Base-by-base conservation (phyloP, 2,888 invertebrate genomes). In the Tenthredo distinguenda region DNA sequence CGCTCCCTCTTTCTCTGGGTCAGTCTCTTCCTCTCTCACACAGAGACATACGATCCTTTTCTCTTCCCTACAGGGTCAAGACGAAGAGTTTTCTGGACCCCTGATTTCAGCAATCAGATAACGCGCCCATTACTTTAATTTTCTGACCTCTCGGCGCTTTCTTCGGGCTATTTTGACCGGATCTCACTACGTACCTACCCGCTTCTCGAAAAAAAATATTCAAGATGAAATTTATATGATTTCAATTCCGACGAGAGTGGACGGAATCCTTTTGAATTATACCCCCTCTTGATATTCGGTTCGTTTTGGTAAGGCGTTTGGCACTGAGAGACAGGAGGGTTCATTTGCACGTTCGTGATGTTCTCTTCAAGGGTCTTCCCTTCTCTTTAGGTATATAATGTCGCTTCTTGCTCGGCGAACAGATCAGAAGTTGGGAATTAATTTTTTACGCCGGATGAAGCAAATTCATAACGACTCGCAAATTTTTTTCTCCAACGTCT, bases 81-180 rank as follows among this genome's bases (percentile, higher is more conserved):
- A 62, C 40, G 62, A 62, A 62, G 62, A 62, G 74, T 87, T 87
- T 84, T 65, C 62, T 86, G 77, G 84, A 26, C 62, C 84, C 86
- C 40, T 86, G 85, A 88, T 86, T 87, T 88, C 85, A 84, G 85
- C 85, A 85, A 87, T 87, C 87, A 86, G 86, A 87, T 85, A 88
- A 87, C 84, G 62, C 82, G 31, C 82, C 86, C 86, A 88, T 89
- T 88, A 88, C 85, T 81, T 86, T 87, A 85, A 88, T 88, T 88
- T 87, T 86, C 83, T 84, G 68, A 31, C 47, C 81, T 62, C 81
- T 62, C 81, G 81, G 62, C 62, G 79, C 40, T 37, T 62, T 31
- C 34, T 62, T 62, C 12, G 1, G 12, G 40, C 58, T 26, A 43
- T 74, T 43, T 74, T 43, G 5, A 72, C 43, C 21, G 40, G 72